These are phyloP conservation scores for Euzophera pinguis DNA, from an alignment of 2,888 invertebrate genomes.

Conservation along the genomic window DNA sequence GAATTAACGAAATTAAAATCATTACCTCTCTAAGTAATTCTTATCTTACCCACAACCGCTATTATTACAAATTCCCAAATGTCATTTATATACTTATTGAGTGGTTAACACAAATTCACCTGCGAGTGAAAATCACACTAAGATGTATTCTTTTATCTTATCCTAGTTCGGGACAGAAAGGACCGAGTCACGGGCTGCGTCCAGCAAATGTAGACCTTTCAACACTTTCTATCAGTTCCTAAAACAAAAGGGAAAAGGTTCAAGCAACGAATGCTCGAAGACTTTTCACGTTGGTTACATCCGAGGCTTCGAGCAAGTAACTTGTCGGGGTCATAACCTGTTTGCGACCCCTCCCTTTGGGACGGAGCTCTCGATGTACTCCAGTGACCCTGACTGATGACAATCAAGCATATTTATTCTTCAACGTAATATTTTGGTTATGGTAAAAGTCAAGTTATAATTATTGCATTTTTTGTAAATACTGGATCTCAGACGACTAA, in stretches of 20 bases:
- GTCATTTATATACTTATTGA: too few relatives aligned
- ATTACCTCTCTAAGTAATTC: too few relatives aligned
- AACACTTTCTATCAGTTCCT: conserved; percentile 26
- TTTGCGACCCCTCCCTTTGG: conserved; percentile 76
- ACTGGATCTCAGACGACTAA: too few relatives aligned
- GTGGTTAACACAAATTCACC: conserved; percentile 26
- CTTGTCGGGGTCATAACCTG: conserved; percentile 80
- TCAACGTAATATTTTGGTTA: background rate
- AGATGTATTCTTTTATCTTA: conserved; percentile 68
- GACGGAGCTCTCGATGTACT: conserved; percentile 60
- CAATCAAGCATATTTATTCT: conserved; percentile 39
- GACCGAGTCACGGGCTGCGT: conserved; percentile 47
- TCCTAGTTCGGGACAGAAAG: conserved; percentile 69
- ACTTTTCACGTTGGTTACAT: conserved; percentile 53
- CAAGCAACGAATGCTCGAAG: conserved; percentile 37
- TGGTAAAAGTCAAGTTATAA: too few relatives aligned
- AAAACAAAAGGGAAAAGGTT: conserved; percentile 29
- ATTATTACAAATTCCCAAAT: too few relatives aligned
- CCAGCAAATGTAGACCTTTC: conserved; percentile 41
- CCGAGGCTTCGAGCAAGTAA: conserved; percentile 72
- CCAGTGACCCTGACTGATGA: conserved; percentile 60
- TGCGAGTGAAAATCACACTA: conserved; percentile 47
- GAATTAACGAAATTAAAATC: too few relatives aligned
- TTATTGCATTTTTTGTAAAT: too few relatives aligned
- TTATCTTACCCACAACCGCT: too few relatives aligned